Evolutionary conservation across 2,888 invertebrate genomes (phyloP), one percentile per base, ranked within the genome.

Genomic region (Drosophila pegasa): DNA sequence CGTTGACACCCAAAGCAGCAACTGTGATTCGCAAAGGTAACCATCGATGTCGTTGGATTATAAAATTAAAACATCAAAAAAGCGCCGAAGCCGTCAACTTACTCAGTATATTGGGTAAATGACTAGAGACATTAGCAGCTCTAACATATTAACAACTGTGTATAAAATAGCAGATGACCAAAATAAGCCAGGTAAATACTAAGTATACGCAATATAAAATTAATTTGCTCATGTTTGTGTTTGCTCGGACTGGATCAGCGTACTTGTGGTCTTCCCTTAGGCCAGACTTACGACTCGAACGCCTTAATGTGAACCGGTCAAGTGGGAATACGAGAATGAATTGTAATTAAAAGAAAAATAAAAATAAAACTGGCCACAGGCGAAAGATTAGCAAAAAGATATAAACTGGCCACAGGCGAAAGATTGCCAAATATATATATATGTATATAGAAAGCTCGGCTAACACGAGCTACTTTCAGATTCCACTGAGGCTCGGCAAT

Each of bases 271-370:
- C 31, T 48, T 48, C 43, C 56, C 54, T 47, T 38, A 27, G 57
- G 37, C 48, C 18, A 60, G 31, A 40, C 22, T 38, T 27, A 45
- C 43, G 43, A 27, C 27, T 27, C 9, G 43, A 27, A 16, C 47
- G 50, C 25, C 40, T 56, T 68, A 47, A 73, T 62, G 65, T 63
- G 61, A 88, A 83, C 82, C 82, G 86, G 82, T 83, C 67, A 10
- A 59, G 48, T 76, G 51, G 58, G 55, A 51, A 60, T 57, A 16
- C 50, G 31, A 54, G 57, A 72, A 66, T 48, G 58, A 51, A 65
- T 67, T 87, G 85, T 81, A 87, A 81, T 81, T 68, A 84, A 81
- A 74, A 45, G 6, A 56, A 68, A 56, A 68, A 75, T 59, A 71
- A 59, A 37, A 10, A 82, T 71, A 60, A 41, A 22, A 62, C 64